Percentiles rank a stretch among this genome's conserved stretches.
Evolutionary conservation across 2,888 invertebrate genomes (phyloP).

Genomic region (Lepidochitona cinerea): DNA sequence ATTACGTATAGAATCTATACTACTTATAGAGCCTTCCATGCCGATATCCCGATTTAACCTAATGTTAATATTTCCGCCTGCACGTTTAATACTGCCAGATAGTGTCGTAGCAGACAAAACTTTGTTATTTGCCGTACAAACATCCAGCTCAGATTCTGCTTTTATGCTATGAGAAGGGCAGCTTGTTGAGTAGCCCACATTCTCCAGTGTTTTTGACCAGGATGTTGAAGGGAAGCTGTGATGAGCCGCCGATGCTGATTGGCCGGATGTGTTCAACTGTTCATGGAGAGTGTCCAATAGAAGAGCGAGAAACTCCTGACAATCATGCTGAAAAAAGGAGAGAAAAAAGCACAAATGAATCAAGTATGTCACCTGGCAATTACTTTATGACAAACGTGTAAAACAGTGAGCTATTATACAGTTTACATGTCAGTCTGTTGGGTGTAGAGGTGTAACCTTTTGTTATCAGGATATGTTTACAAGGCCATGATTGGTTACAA

Average conservation of each 20-base stretch:
- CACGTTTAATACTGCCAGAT: background rate
- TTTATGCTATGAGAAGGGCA: background rate
- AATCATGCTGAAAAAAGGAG: slow-evolving; percentile 75
- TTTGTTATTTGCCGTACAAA: background rate
- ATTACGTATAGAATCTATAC: background rate
- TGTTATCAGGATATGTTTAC: too few species aligned
- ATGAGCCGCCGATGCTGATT: background rate
- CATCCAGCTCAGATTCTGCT: background rate
- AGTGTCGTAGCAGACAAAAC: background rate
- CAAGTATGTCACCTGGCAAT: too few species aligned
- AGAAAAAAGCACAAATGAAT: too few species aligned
- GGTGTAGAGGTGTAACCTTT: too few species aligned
- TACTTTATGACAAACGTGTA: too few species aligned
- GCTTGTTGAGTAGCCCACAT: background rate
- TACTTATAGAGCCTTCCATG: background rate
- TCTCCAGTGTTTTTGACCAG: background rate
- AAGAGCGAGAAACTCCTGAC: slow-evolving; percentile 79
- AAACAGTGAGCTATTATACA: too few species aligned
- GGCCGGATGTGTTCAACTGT: slow-evolving; percentile 70
- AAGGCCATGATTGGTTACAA: too few species aligned
- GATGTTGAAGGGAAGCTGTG: background rate
- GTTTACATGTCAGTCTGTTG: too few species aligned
- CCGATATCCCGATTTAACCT: background rate
- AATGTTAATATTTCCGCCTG: background rate
- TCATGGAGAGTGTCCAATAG: slow-evolving; percentile 77